A percentile compares a stretch with the other conserved stretches of the same genome.
Conservation (phyloP, 2,797 vertebrate genomes). For the Echiichthys vipera region DNA sequence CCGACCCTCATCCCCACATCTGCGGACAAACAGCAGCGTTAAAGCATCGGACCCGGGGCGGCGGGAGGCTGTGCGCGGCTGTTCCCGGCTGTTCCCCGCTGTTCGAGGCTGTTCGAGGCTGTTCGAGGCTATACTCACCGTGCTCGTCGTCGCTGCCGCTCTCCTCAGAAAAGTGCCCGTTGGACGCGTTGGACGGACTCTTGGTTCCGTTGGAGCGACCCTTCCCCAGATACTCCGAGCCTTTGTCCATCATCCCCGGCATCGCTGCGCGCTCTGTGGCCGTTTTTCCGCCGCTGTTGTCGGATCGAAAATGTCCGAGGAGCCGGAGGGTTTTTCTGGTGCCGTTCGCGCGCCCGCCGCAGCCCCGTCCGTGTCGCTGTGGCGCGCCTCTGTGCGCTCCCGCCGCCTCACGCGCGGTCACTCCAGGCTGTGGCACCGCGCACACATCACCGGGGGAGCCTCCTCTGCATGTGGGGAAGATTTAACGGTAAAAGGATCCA, state of each 20-base stretch:
- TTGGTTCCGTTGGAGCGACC: conserved; percentile 91
- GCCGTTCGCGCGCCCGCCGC: conserved; percentile 45
- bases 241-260: conserved; percentile 96
- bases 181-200: conserved; percentile 91
- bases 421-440: rapidly evolving
- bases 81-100: too few species aligned
- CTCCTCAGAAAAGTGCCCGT: conserved; percentile 90
- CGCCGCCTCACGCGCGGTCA: background rate
- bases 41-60: too few species aligned
- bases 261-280: conserved; percentile 60
- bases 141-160: conserved; percentile 97
- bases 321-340: conserved; percentile 40
- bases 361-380: conserved; percentile 46
- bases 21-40: conserved; percentile 73
- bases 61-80: background rate
- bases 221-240: conserved; percentile 91
- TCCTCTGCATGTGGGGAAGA: rapidly evolving
- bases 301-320: conserved; percentile 57
- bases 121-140: conserved; percentile 90
- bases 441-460: rapidly evolving
- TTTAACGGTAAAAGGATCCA: rapidly evolving
- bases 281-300: conserved; percentile 16
- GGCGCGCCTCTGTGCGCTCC: background rate
- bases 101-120: conserved; percentile 88
- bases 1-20: conserved; percentile 99